Base-by-base conservation (phyloP, 2,888 invertebrate genomes). In the Fragum sueziense region DNA sequence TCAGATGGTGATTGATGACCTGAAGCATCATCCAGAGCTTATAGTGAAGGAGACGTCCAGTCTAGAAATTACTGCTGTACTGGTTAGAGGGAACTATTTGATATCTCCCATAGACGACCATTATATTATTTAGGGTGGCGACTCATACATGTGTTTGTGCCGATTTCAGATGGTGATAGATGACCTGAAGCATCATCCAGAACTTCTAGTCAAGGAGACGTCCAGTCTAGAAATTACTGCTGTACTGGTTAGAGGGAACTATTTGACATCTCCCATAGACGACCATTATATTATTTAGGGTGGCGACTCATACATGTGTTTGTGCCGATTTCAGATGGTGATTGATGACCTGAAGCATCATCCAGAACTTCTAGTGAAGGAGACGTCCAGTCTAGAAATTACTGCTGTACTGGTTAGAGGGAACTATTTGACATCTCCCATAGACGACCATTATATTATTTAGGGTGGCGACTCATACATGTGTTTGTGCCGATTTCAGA, bases 401-500 rank as follows among this genome's bases (percentile, higher is more conserved):
- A 88, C 88, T 17, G 82, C 85, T n/a, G 67, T 84, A 4, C 68
- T 85, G 29, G 77, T 88, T n/a, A n/a, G n/a, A n/a, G n/a, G n/a
- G 27, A 82, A 82, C 11, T 80, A 84, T 1, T 51, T 86, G n/a
- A 87, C 88, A 7, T n/a, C n/a, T n/a, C n/a, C n/a, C n/a, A n/a
- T n/a, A n/a, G n/a, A n/a, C n/a, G n/a, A n/a, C n/a, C n/a, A n/a
- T n/a, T n/a, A n/a, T n/a, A n/a, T n/a, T n/a, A n/a, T n/a, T n/a
- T n/a, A n/a, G n/a, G n/a, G n/a, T n/a, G n/a, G n/a, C n/a, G n/a
- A n/a, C n/a, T n/a, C n/a, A n/a, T n/a, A n/a, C n/a, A n/a, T n/a
- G n/a, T n/a, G n/a, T n/a, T n/a, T n/a, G n/a, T n/a, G n/a, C n/a
- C n/a, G n/a, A n/a, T n/a, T n/a, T n/a, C 77, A 88, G 88, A 67